phyloP scores from a whole-genome alignment of 35 echinoderm and acorn worm species.

The Apostichopus californicus region DNA sequence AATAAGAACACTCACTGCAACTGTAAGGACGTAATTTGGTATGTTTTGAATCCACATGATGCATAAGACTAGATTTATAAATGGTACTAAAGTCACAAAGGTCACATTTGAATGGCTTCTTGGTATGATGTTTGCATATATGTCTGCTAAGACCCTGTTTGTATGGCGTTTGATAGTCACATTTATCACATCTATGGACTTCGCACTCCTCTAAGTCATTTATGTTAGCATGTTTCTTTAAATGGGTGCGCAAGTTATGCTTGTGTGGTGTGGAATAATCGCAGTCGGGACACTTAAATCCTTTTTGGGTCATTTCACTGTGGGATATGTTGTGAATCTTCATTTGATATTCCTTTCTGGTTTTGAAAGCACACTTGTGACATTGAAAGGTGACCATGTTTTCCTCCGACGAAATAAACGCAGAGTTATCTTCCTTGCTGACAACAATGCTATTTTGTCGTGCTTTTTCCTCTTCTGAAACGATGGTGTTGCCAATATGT shows the following conservation, averaged over 20 bases:
- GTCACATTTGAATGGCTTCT: constrained; percentile 80
- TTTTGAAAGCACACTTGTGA: not conserved
- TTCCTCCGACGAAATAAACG: constrained; percentile 22
- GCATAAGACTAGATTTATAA: constrained; percentile 89
- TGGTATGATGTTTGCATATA: constrained; percentile 68
- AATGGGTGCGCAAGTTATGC: constrained; percentile 84
- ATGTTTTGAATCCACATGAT: constrained; percentile 87
- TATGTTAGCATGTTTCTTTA: constrained; percentile 77
- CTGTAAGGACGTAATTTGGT: constrained; percentile 72
- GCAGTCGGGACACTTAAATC: constrained; percentile 76
- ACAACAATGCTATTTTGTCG: not conserved
- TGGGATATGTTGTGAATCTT: constrained; percentile 38
- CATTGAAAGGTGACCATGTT: constrained; percentile 17
- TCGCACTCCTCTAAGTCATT: constrained; percentile 77
- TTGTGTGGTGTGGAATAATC: constrained; percentile 70
- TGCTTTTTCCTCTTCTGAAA: not conserved
- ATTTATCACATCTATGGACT: constrained; percentile 75
- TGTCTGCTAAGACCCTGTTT: constrained; percentile 85
- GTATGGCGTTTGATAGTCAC: constrained; percentile 84
- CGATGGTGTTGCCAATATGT: not conserved
- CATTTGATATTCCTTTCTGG: constrained; percentile 8
- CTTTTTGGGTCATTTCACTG: constrained; percentile 8
- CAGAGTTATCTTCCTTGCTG: not conserved
- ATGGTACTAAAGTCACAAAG: constrained; percentile 90
- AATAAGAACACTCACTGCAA: constrained; percentile 74